Percentiles rank a stretch among this genome's conserved stretches.
These are phyloP conservation scores for Tinea pellionella DNA, from an alignment of 2,888 invertebrate genomes.

Conservation along the genomic window DNA sequence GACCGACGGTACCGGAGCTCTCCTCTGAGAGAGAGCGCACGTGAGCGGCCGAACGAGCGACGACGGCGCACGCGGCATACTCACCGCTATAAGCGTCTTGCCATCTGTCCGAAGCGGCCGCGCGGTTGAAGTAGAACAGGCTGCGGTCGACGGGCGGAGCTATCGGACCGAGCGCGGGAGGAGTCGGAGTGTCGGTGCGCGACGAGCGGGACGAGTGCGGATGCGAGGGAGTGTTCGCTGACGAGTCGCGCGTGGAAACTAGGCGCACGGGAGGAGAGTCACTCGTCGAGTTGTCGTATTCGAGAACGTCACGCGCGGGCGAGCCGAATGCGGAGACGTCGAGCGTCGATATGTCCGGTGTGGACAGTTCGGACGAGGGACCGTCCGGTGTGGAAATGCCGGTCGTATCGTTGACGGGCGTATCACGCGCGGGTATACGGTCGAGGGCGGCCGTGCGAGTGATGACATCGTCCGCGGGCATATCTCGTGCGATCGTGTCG, in stretches of 20 bases:
- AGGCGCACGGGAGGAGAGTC: constrained; percentile 24
- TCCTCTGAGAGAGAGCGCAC: not conserved
- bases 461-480: too few relatives aligned
- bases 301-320: constrained; percentile 17
- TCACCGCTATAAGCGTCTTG: constrained; percentile 18
- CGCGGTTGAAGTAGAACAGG: constrained; percentile 66
- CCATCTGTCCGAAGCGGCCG: constrained; percentile 18
- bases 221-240: constrained; percentile 18
- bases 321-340: constrained; percentile 13
- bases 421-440: too few relatives aligned
- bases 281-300: constrained; percentile 14
- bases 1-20: not conserved
- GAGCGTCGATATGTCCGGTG: constrained; percentile 17
- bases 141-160: constrained; percentile 35
- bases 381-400: constrained; percentile 16
- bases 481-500: too few relatives aligned
- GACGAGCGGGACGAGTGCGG: too few relatives aligned
- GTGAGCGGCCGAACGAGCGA: too few relatives aligned
- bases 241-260: constrained; percentile 31
- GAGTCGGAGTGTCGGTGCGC: constrained; percentile 19
- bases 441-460: too few relatives aligned
- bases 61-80: not conserved
- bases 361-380: constrained; percentile 19
- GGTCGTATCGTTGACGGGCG: too few relatives aligned
- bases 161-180: constrained; percentile 25